phyloP scores from a whole-genome alignment of 2,113 vertebrate genomes.

The Laticauda colubrina region DNA sequence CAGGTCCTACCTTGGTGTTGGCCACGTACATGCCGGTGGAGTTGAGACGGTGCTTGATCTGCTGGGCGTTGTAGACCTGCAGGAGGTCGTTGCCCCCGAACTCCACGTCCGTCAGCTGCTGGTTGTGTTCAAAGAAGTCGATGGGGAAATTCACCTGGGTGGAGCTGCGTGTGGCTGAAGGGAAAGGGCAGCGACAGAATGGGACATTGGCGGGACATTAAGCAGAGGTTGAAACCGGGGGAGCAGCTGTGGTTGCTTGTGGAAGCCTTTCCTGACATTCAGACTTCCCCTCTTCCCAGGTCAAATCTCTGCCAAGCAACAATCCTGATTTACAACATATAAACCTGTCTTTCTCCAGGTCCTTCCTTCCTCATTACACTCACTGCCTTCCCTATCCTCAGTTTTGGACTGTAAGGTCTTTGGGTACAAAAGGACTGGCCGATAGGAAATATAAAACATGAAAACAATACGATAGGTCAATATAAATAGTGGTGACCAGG shows the following conservation, averaged over 20 bases:
- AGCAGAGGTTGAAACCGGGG: neutral
- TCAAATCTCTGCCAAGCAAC: neutral
- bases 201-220: neutral
- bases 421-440: neutral
- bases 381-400: neutral
- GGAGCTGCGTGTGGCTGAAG: slow-evolving; percentile 87
- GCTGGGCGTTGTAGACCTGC: slow-evolving; percentile 97
- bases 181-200: neutral
- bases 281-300: neutral
- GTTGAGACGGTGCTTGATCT: slow-evolving; percentile 97
- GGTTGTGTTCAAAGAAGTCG: slow-evolving; percentile 99
- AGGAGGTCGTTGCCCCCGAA: slow-evolving; percentile 96
- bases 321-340: neutral
- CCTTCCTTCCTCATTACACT: neutral
- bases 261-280: neutral
- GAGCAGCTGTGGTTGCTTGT: neutral
- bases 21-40: slow-evolving; percentile 99
- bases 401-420: neutral
- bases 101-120: slow-evolving; percentile 96
- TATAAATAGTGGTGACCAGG: neutral
- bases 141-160: slow-evolving; percentile 98
- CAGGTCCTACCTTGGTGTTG: slow-evolving; percentile 88
- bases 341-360: neutral
- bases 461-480: neutral
- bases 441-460: neutral